Base-by-base conservation (phyloP, 1,140 invertebrate genomes). In the Aphidius gifuensis region DNA sequence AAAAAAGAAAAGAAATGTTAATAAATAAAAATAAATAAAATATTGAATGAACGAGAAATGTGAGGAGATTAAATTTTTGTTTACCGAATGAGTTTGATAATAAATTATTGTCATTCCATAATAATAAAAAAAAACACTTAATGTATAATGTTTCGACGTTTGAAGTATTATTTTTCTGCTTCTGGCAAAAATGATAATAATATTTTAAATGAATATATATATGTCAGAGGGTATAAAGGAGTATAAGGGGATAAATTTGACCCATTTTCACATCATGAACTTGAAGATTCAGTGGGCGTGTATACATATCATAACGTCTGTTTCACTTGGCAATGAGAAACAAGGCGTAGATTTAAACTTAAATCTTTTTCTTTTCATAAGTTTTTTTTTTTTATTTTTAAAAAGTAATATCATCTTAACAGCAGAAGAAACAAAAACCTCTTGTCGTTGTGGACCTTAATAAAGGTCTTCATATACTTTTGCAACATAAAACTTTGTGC, bases 271-370 rank as follows among this genome's bases (percentile, higher is more conserved):
- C 39, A n/a, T 55, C 43, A 55, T 16, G 50, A 53, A 40, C 16
- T 55, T 55, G 53, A 44, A 55, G 43, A 55, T 55, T 55, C 53
- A 55, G 53, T 55, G 53, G 53, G 50, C 50, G 39, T 55, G 38
- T 11, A 32, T 32, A 32, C 23, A 32, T 1, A 2, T 32, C 23
- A 40, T 4, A 7, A 11, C 6, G 53, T 16, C 39, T 55, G 43
- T 39, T 58, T 58, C 56, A 48, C 56, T 57, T 42, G 44, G 23
- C 16, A 38, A 9, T 21, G 5, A 23, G 46, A 23, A 47, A 32
- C 23, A 32, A 32, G 23, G 23, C 2, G 23, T 32, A 32, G 23
- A 32, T 32, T 32, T 32, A 32, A 32, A 32, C 23, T 32, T 32
- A 32, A 32, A 32, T 32, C 23, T 32, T 32, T 32, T 32, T 32